Evolutionary conservation across 2,797 vertebrate genomes (phyloP).

Genomic region (Vultur gryphus): DNA sequence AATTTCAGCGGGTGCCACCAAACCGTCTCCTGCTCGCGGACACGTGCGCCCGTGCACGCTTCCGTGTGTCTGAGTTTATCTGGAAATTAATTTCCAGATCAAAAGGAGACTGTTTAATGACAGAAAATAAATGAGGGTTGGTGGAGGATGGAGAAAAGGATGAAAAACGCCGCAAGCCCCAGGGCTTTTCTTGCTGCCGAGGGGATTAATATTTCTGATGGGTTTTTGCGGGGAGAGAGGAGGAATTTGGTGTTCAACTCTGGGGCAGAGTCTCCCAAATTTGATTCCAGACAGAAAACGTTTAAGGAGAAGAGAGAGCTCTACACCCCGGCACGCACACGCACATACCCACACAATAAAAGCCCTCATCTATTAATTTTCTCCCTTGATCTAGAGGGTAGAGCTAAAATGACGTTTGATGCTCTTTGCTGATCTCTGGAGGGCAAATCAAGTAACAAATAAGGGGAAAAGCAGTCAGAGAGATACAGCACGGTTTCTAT

Average conservation of each 20-base stretch:
- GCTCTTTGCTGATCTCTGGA: conserved; percentile 59
- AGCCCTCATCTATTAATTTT: conserved; percentile 61
- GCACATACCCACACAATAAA: neutral
- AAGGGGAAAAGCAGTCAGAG: conserved; percentile 15
- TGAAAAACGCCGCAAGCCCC: neutral
- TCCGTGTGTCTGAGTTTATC: neutral
- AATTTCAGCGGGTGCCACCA: conserved; percentile 47
- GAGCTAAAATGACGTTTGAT: conserved; percentile 42
- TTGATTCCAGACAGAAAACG: neutral
- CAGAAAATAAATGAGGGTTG: neutral
- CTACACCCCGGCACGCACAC: neutral
- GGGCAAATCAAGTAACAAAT: conserved; percentile 71
- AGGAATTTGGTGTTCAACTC: neutral
- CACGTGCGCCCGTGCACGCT: accelerated
- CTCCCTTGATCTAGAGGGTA: conserved; percentile 27
- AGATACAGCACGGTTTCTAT: neutral
- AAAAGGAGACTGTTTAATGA: conserved; percentile 47
- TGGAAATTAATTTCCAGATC: conserved; percentile 70
- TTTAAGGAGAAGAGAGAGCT: conserved; percentile 21
- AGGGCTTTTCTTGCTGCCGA: neutral
- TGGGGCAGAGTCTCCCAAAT: neutral
- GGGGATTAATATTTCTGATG: neutral
- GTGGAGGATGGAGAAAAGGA: neutral
- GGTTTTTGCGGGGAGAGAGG: neutral
- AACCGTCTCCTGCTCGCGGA: neutral